Conservation (phyloP, 2,113 vertebrate species). For the Microcebus ravelobensis region DNA sequence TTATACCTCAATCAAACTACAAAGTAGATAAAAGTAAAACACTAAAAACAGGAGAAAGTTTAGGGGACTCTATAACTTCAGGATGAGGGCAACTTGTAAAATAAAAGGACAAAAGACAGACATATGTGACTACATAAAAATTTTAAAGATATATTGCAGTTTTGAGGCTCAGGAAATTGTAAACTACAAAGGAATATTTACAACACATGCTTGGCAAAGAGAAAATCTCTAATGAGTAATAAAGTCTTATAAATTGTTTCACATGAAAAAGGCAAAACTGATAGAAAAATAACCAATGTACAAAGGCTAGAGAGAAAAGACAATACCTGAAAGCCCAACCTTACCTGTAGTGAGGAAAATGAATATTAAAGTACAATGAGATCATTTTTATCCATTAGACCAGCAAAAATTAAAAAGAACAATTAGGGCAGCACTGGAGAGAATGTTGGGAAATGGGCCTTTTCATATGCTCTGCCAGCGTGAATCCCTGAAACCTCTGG, state of each 20-base stretch:
- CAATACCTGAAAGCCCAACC: background rate
- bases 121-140: background rate
- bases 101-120: background rate
- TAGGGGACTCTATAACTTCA: background rate
- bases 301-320: background rate
- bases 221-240: background rate
- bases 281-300: background rate
- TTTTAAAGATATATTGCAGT: background rate
- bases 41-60: background rate
- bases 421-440: background rate
- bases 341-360: background rate
- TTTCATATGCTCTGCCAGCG: background rate
- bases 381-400: background rate
- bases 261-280: background rate
- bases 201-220: background rate
- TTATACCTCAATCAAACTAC: background rate
- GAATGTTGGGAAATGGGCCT: background rate
- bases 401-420: background rate
- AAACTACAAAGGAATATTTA: background rate
- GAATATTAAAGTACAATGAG: background rate
- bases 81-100: background rate
- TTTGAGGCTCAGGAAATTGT: background rate
- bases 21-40: background rate
- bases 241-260: background rate
- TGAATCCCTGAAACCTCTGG: background rate